Evolutionary conservation across 2,888 invertebrate species (phyloP).

Genomic region (Salpingus planirostris): DNA sequence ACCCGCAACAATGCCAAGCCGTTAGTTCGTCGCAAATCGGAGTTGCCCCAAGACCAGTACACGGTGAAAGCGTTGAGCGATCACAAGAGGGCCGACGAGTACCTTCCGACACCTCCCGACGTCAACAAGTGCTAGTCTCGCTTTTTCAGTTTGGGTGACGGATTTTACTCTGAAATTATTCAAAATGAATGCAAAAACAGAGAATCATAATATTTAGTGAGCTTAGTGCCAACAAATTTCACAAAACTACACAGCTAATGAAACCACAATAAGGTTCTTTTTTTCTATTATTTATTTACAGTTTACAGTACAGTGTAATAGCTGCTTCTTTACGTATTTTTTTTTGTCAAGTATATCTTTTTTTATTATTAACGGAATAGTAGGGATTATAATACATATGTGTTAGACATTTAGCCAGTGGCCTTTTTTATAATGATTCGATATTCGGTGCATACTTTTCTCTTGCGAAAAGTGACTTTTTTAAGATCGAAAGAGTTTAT

Average conservation of each 20-base stretch:
- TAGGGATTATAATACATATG: too few species aligned
- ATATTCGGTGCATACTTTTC: too few species aligned
- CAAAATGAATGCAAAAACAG: slow-evolving; percentile 1
- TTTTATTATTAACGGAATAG: too few species aligned
- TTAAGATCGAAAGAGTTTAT: too few species aligned
- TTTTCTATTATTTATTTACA: neutral
- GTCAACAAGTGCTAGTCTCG: slow-evolving; percentile 82
- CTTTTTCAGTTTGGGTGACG: too few species aligned
- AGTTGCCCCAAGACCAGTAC: slow-evolving; percentile 87
- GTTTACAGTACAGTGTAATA: too few species aligned
- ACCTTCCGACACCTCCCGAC: slow-evolving; percentile 76
- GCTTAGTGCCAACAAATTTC: slow-evolving; percentile 34
- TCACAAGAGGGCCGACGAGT: slow-evolving; percentile 89
- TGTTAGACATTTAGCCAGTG: too few species aligned
- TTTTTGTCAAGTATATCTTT: too few species aligned
- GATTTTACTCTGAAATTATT: too few species aligned
- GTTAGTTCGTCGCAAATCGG: slow-evolving; percentile 87
- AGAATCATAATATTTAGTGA: slow-evolving; percentile 24
- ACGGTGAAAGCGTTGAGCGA: slow-evolving; percentile 86
- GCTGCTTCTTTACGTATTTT: too few species aligned
- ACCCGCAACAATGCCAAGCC: slow-evolving; percentile 74
- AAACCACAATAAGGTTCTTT: slow-evolving; percentile 1
- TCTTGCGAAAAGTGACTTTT: too few species aligned
- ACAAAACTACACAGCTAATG: slow-evolving; percentile 4
- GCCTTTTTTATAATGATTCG: too few species aligned